Evolutionary conservation across 2,797 vertebrate species (phyloP).

Genomic region (Smutsia temminckii): DNA sequence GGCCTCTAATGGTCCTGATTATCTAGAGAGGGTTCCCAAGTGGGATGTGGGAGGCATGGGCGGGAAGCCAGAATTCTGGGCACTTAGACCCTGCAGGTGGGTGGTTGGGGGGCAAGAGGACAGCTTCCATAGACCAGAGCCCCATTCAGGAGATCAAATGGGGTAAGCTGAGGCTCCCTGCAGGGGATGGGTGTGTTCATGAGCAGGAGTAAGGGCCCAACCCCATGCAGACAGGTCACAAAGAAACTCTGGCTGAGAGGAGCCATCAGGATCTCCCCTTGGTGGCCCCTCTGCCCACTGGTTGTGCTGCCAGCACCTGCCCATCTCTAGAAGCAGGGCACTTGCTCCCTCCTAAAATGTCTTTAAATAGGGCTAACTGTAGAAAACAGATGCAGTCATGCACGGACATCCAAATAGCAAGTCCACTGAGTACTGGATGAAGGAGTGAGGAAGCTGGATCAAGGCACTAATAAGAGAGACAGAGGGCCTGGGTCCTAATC

Average conservation of each 20-base stretch:
- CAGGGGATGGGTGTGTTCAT: not conserved
- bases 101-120: constrained; percentile 63
- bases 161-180: not conserved
- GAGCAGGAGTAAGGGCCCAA: not conserved
- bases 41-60: constrained; percentile 69
- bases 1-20: constrained; percentile 72
- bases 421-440: not conserved
- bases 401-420: not conserved
- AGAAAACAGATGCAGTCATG: not conserved
- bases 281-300: not conserved
- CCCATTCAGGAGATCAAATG: not conserved
- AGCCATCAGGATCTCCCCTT: not conserved
- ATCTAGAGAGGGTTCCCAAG: constrained; percentile 72
- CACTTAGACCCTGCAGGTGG: constrained; percentile 82
- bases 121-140: constrained; percentile 42
- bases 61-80: constrained; percentile 79
- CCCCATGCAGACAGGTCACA: not conserved
- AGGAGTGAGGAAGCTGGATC: not conserved
- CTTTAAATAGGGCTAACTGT: not conserved
- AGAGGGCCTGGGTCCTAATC: not conserved
- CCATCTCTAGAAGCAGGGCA: not conserved
- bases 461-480: not conserved
- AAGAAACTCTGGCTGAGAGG: not conserved
- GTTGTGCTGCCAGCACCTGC: not conserved
- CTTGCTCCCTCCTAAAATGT: not conserved